Base-by-base conservation (phyloP, 2,797 vertebrate species). In the Triplophysa yarkandensis region DNA sequence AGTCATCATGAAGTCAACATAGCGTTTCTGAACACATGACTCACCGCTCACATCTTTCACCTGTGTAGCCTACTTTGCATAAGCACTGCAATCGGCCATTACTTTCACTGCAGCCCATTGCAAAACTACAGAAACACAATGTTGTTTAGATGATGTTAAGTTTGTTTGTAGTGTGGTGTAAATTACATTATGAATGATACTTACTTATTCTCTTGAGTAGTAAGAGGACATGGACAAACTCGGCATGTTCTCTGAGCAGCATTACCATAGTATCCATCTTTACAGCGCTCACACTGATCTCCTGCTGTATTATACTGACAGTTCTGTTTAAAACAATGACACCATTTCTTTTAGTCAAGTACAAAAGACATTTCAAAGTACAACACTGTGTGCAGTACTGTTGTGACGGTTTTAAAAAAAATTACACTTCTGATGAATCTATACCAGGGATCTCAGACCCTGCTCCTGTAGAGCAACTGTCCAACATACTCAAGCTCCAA, bases 301-400 rank as follows among this genome's bases (percentile, higher is more conserved):
- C 97, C 97, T 0, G 89, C 94, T 1, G 95, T 94, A 86, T 96
- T 93, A 78, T 94, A 88, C 73, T 87, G 87, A 81, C 98, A 99
- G 82, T 93, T 93, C 97, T 99, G 84, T 73, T 81, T 83, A 88
- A 27, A 28, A 85, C 67, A 85, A 0, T 43, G 48, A 46, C 6
- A 46, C 43, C 17, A 44, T 9, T 7, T 19, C 13, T 39, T 3
- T 32, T 7, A 4, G 36, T 39, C 36, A 39, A 44, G 4, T n/a
- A 17, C n/a, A 4, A 17, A n/a, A 17, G 4, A 16, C 16, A 17
- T 44, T 44, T 44, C 43, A n/a, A 46, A 19, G 17, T n/a, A n/a
- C n/a, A 34, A 52, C 2, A 14, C 1, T 34, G 32, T 34, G 9
- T 7, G n/a, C 43, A 16, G 5, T n/a, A 65, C 14, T 6, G 4